Base-by-base conservation (phyloP, 2,113 vertebrate genomes). In the Ailuropoda melanoleuca region DNA sequence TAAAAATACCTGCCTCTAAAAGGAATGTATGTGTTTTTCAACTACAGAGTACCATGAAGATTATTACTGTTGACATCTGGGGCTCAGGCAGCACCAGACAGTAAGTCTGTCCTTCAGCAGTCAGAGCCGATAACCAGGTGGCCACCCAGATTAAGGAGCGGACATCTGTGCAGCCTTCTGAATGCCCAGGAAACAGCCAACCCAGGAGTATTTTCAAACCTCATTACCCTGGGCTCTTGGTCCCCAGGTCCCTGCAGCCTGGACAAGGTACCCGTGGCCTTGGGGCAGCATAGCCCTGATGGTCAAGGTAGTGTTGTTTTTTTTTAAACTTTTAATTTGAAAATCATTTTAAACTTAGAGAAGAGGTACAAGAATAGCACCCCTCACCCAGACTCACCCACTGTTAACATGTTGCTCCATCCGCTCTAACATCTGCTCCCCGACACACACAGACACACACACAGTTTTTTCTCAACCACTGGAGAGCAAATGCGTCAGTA, bases 21-120 rank as follows among this genome's bases (percentile, higher is more conserved):
- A 81, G 31, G 29, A 64, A 60, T 43, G 4, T 31, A 60, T 34
- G 5, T 80, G 53, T 84, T 81, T 87, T 81, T 70, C 53, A 90
- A 90, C 29, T 72, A 46, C 9, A 90, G 74, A 80, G 29, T 18
- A 77, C n/a, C 81, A n/a, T 3, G 1, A 81, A 88, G 93, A 92
- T 80, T 72, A 95, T 92, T 75, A n/a, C 17, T 81, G 58, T 18
- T 85, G 90, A 97, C 77, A 72, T n/a, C 48, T 96, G n/a, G 50
- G 72, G 85, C 56, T 72, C 70, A 46, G 39, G 43, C 96, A 60
- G 70, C 50, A 39, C 90, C 85, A 58, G 50, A 56, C 66, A 62
- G 19, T 46, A 66, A 48, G 55, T 48, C 70, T 87, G 74, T 81
- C 70, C 77, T 97, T 84, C 21, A 68, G 60, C n/a, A 7, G 74